phyloP scores from a whole-genome alignment of 2,797 vertebrate genomes.

The Alfaro cultratus region DNA sequence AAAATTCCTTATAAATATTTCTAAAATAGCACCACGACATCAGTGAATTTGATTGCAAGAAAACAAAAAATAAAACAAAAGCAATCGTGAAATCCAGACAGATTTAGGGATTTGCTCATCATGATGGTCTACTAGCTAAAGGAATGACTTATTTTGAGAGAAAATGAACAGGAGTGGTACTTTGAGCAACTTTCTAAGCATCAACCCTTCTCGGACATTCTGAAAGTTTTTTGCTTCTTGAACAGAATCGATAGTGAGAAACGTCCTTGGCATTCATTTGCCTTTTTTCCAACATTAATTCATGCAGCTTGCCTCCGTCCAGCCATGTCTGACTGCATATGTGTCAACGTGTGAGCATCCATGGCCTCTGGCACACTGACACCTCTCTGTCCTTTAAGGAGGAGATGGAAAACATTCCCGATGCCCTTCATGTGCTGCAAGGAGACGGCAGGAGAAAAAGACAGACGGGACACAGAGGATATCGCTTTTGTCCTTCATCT shows the following conservation, averaged over 20 bases:
- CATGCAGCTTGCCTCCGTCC: neutral
- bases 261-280: slow-evolving; percentile 21
- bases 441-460: slow-evolving; percentile 32
- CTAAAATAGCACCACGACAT: no score
- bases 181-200: neutral
- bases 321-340: neutral
- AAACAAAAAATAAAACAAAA: no score
- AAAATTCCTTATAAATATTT: no score
- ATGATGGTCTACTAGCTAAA: neutral
- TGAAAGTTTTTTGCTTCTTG: neutral
- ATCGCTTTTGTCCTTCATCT: slow-evolving; percentile 66
- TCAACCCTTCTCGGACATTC: neutral
- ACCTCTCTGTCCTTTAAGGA: slow-evolving; percentile 65
- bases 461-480: slow-evolving; percentile 45
- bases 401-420: slow-evolving; percentile 17
- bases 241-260: neutral
- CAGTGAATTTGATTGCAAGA: no score
- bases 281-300: slow-evolving; percentile 6
- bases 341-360: slow-evolving; percentile 4
- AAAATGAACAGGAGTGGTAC: neutral
- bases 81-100: neutral
- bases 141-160: neutral
- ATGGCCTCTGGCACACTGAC: slow-evolving; percentile 56
- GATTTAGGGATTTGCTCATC: neutral
- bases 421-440: slow-evolving; percentile 23